A percentile compares a stretch with the other conserved stretches of the same genome.
Evolutionary conservation across 2,113 vertebrate species (phyloP).

Genomic region (Nestor notabilis): DNA sequence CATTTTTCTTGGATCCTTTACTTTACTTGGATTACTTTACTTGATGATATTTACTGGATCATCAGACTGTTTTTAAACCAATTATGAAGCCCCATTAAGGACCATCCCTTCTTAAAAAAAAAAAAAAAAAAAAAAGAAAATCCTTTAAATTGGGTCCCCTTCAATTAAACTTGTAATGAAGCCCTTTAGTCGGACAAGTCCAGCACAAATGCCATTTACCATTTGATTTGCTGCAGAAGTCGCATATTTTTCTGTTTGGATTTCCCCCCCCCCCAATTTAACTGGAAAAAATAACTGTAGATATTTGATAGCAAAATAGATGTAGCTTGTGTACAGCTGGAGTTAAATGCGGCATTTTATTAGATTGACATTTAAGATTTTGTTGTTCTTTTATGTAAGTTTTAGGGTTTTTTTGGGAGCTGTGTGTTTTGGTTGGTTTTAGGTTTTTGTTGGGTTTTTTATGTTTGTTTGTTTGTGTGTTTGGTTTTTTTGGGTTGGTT

Average conservation of each 20-base stretch:
- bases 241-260: fast-evolving
- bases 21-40: not conserved
- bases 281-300: not conserved
- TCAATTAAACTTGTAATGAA: not conserved
- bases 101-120: not conserved
- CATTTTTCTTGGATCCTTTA: not conserved
- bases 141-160: not conserved
- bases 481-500: too few relatives aligned
- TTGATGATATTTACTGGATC: not conserved
- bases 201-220: not conserved
- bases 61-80: not conserved
- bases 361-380: not conserved
- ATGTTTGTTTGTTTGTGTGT: not conserved
- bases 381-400: not conserved
- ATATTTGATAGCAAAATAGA: not conserved
- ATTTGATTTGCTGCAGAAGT: not conserved
- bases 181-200: not conserved
- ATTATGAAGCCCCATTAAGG: not conserved
- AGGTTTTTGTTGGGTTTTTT: not conserved
- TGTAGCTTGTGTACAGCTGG: not conserved
- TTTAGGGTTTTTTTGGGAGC: not conserved
- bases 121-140: not conserved
- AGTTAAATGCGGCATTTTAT: not conserved
- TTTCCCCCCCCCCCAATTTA: not conserved
- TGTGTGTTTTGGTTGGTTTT: not conserved